Evolutionary conservation across 2,797 vertebrate species (phyloP).

Genomic region (Emydoidea blandingii): DNA sequence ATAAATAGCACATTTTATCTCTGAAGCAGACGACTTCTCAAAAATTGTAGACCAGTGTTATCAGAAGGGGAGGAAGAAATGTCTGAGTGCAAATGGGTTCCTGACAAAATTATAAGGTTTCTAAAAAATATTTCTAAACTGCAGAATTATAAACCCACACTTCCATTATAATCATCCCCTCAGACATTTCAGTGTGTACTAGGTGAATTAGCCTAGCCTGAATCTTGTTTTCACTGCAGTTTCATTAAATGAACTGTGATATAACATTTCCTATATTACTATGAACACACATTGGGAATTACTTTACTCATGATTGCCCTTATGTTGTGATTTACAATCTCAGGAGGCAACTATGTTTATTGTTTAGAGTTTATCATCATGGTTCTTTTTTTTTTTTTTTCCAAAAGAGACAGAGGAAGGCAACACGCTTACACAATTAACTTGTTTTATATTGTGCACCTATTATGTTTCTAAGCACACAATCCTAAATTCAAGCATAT

Average conservation of each 20-base stretch:
- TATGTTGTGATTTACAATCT: background rate
- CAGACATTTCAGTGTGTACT: constrained; percentile 50
- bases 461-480: background rate
- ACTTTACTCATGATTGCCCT: background rate
- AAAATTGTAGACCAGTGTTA: background rate
- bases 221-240: background rate
- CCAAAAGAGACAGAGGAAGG: background rate
- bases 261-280: constrained; percentile 11
- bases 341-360: background rate
- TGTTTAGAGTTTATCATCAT: background rate
- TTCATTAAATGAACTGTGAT: constrained; percentile 54
- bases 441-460: background rate
- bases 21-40: too few relatives aligned
- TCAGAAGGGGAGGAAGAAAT: constrained; percentile 19
- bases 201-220: background rate
- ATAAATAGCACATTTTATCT: too few relatives aligned
- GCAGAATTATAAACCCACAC: constrained; percentile 43
- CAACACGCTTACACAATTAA: background rate
- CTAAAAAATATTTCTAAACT: constrained; percentile 48
- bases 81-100: constrained; percentile 38
- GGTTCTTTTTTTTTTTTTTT: background rate
- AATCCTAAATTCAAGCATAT: background rate
- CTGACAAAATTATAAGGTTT: constrained; percentile 31
- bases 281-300: background rate
- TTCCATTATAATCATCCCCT: constrained; percentile 1